A percentile compares a stretch with the other conserved stretches of the same genome.
Conservation (phyloP, 2,888 invertebrate genomes). For the Sipha maydis region DNA sequence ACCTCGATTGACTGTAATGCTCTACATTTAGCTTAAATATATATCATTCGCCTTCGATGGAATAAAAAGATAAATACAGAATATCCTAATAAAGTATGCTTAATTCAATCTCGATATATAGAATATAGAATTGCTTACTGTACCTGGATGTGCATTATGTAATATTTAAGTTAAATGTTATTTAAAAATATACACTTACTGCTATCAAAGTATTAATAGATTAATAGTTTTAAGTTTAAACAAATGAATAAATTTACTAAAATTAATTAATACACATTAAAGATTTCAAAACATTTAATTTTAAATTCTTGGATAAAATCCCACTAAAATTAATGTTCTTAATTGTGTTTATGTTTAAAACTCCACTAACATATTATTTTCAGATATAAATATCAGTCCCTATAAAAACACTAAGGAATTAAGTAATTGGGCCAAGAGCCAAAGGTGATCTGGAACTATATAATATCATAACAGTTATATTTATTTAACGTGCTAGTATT, state of each 20-base stretch:
- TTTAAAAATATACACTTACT: too few species aligned
- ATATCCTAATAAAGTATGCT: too few species aligned
- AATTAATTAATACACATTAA: neutral
- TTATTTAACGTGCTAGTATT: constrained; percentile 5
- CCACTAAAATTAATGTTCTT: constrained; percentile 17
- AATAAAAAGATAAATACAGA: neutral
- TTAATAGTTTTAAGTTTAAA: too few species aligned
- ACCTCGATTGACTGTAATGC: constrained; percentile 14
- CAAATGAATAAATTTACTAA: too few species aligned
- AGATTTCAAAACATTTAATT: neutral
- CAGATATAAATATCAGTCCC: constrained; percentile 28
- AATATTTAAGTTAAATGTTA: too few species aligned
- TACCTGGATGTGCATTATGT: too few species aligned
- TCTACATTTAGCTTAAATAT: constrained; percentile 22
- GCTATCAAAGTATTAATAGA: too few species aligned
- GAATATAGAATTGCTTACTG: too few species aligned
- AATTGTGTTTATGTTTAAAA: constrained; percentile 17
- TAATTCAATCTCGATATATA: too few species aligned
- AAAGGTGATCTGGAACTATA: constrained; percentile 42
- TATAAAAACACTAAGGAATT: constrained; percentile 22
- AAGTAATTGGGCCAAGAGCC: constrained; percentile 42
- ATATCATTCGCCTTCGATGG: neutral
- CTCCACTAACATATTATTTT: neutral
- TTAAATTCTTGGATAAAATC: constrained; percentile 35
- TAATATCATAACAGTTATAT: constrained; percentile 19